Percentiles rank a stretch among this genome's conserved stretches.
phyloP scores from a whole-genome alignment of 2,888 invertebrate species.

The Megaustenia siamemsis region DNA sequence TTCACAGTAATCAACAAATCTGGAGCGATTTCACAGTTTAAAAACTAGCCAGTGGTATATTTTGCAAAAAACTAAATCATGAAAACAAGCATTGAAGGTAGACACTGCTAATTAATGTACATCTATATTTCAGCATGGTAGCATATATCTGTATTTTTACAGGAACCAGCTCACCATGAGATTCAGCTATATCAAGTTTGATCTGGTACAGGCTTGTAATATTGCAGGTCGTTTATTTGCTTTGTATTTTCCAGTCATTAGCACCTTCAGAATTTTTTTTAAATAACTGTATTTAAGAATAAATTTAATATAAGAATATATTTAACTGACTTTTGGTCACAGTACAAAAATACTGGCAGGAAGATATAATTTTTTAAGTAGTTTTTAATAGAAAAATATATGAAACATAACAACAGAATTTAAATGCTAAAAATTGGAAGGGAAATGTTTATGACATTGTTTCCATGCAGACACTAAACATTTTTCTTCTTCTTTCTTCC shows the following conservation, averaged over 20 bases:
- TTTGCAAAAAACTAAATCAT: not conserved
- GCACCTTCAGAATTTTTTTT: not conserved
- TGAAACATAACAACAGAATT: not conserved
- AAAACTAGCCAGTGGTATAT: not conserved
- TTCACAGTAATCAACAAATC: too few relatives aligned
- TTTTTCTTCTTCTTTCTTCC: conserved; percentile 80
- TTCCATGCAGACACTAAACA: conserved; percentile 55
- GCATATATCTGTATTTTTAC: not conserved
- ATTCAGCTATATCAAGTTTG: not conserved
- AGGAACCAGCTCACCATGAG: conserved; percentile 1
- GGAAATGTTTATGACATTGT: conserved; percentile 35
- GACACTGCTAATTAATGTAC: not conserved
- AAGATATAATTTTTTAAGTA: not conserved
- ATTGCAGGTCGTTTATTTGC: not conserved
- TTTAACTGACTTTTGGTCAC: not conserved
- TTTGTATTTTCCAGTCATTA: not conserved
- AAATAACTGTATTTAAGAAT: not conserved
- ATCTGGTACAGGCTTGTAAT: not conserved
- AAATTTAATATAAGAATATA: not conserved
- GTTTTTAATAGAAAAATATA: too few relatives aligned
- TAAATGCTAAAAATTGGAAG: conserved; percentile 16
- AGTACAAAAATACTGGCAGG: not conserved
- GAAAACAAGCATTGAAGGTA: not conserved
- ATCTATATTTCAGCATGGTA: conserved; percentile 1
- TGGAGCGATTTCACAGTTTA: not conserved